A percentile compares a stretch with the other conserved stretches of the same genome.
Conservation (phyloP, 2,888 invertebrate species). For the Lathronympha strigana region DNA sequence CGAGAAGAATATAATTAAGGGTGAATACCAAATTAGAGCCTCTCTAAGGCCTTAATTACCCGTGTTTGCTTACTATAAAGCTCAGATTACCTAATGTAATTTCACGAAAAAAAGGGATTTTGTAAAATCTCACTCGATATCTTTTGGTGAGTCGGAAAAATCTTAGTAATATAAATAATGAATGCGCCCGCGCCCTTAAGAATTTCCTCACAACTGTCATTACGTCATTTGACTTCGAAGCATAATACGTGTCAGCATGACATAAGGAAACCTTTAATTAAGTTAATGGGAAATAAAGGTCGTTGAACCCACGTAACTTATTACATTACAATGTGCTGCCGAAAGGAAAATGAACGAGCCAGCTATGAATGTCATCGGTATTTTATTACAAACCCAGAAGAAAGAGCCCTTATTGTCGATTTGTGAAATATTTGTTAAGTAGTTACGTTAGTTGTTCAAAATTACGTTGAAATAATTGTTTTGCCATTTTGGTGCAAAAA, state of each 20-base stretch:
- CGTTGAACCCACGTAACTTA: slow-evolving; percentile 30
- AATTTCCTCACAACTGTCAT: slow-evolving; percentile 14
- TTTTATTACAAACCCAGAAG: neutral
- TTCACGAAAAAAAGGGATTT: too few relatives aligned
- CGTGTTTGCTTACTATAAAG: too few relatives aligned
- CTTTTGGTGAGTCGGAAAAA: too few relatives aligned
- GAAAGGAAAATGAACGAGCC: neutral
- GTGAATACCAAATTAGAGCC: too few relatives aligned
- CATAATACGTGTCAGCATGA: slow-evolving; percentile 20
- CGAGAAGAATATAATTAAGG: too few relatives aligned
- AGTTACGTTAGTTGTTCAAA: neutral
- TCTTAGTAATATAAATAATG: too few relatives aligned
- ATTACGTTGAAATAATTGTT: too few relatives aligned
- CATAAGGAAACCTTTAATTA: slow-evolving; percentile 34
- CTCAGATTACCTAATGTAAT: too few relatives aligned
- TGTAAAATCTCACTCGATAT: neutral
- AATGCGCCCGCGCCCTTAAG: neutral
- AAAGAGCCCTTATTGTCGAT: neutral
- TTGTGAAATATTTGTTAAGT: neutral
- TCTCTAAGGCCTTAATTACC: too few relatives aligned
- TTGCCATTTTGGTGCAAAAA: too few relatives aligned
- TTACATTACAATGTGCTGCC: slow-evolving; percentile 4
- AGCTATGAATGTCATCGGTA: neutral
- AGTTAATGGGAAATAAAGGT: slow-evolving; percentile 23
- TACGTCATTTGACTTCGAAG: slow-evolving; percentile 17